phyloP scores from a whole-genome alignment of 2,797 vertebrate genomes.

The Philypnodon macrostomus region DNA sequence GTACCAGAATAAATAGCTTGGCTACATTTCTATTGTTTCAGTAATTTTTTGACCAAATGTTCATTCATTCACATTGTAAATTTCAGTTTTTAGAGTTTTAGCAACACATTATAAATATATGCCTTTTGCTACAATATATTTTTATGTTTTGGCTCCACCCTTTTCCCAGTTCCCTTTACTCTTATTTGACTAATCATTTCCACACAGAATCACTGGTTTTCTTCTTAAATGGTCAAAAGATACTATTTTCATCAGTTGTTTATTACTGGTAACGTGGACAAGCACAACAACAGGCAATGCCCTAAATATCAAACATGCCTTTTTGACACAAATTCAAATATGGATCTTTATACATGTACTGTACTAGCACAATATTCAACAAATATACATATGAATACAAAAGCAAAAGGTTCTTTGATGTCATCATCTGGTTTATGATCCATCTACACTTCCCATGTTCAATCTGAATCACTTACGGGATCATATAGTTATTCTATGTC shows the following conservation, averaged over 20 bases:
- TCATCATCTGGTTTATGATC: slow-evolving; percentile 12
- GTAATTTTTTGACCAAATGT: too few species aligned
- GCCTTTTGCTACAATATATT: too few species aligned
- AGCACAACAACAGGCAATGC: slow-evolving; percentile 33
- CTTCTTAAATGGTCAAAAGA: background rate
- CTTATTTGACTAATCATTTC: background rate
- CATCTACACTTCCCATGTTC: slow-evolving; percentile 57
- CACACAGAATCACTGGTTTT: background rate
- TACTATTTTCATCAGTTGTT: slow-evolving; percentile 45
- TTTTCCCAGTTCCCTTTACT: background rate
- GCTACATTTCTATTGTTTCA: too few species aligned
- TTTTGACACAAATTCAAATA: slow-evolving; percentile 39
- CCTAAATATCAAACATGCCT: slow-evolving; percentile 42
- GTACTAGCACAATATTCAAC: slow-evolving; percentile 21
- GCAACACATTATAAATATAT: too few species aligned
- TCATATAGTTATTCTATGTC: slow-evolving; percentile 12
- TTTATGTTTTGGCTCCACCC: background rate
- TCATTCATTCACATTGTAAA: too few species aligned
- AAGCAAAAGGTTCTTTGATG: slow-evolving; percentile 11
- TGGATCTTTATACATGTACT: slow-evolving; percentile 23
- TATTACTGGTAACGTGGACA: slow-evolving; percentile 64
- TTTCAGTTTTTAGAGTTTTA: too few species aligned
- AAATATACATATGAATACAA: slow-evolving; percentile 24
- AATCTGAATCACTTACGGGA: slow-evolving; percentile 57
- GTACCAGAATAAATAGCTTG: too few species aligned